Evolutionary conservation across 2,797 vertebrate genomes (phyloP), one percentile per base, ranked within the genome.

Genomic region (Platyrinchus mystaceus): DNA sequence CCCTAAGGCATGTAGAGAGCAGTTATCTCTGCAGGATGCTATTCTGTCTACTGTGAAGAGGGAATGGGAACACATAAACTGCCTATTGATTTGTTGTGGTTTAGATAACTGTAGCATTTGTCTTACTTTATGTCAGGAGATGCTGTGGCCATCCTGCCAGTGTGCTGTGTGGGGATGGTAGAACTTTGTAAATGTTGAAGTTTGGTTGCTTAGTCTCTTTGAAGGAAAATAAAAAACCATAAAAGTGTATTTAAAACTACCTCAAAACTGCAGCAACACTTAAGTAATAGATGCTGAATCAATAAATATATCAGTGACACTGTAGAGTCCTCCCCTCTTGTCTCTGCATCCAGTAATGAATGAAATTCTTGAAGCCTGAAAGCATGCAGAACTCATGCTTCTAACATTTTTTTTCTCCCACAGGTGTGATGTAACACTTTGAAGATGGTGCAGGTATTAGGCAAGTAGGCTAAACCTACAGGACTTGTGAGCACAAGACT

Each of bases 91-190:
- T 96, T 91, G 75, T 79, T 93, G 39, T 83, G 80, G 81, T 95
- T 97, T 93, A 87, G 90, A 69, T 91, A 97, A 95, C 79, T 80
- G 50, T 41, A 89, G 32, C 63, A 36, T 95, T 73, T 82, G 49
- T 94, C 83, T 95, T 84, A 76, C 41, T 94, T 84, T 81, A 62
- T 55, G 67, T 36, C 87, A 67, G 46, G 41, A 94, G 34, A 71
- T 3, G 6, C 46, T 56, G 58, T 66, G 39, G 12, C 30, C 37
- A 17, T 43, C 9, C 22, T 74, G 44, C 11, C 46, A 27, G 37
- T 91, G 17, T 43, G 7, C 17, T 84, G 9, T 3, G 1, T 47
- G 14, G 47, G 13, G 36, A 71, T 75, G 36, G 39, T 15, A 87
- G 55, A 37, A 58, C 26, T 67, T 74, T 67, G 36, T n/a, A 62